Evolutionary conservation across 2,797 vertebrate genomes (phyloP).

Genomic region (Parotocinclus haroldoi): DNA sequence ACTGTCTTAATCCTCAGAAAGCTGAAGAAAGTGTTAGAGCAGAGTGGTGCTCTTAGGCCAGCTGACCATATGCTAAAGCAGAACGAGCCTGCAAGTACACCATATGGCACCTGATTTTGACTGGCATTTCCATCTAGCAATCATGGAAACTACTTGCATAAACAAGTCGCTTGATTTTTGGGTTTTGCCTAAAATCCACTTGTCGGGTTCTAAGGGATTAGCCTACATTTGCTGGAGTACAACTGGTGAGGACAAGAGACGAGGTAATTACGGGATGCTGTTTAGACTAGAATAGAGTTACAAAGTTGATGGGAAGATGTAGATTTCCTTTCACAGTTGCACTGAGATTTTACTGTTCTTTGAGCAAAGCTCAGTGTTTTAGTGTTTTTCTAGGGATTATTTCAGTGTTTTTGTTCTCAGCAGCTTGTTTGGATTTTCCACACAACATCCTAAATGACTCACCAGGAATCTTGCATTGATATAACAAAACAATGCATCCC

Average conservation of each 20-base stretch:
- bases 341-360: not conserved
- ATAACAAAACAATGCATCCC: not conserved
- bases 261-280: constrained; percentile 29
- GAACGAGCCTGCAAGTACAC: constrained; percentile 13
- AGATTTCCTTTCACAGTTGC: not conserved
- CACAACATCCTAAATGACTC: constrained; percentile 32
- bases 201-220: constrained; percentile 29
- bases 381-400: not conserved
- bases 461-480: constrained; percentile 5
- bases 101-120: constrained; percentile 41
- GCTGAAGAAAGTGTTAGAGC: constrained; percentile 32
- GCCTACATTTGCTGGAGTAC: constrained; percentile 42
- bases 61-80: constrained; percentile 50
- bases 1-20: constrained; percentile 40
- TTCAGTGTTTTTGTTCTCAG: constrained; percentile 5
- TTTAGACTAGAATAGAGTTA: not conserved
- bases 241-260: constrained; percentile 28
- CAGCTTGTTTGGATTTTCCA: constrained; percentile 27
- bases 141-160: constrained; percentile 37
- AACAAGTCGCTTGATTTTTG: constrained; percentile 30
- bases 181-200: constrained; percentile 35
- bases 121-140: constrained; percentile 18
- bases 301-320: not conserved
- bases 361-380: too few species aligned
- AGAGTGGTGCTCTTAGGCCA: constrained; percentile 21